These are phyloP conservation scores for Nycticebus coucang DNA, from an alignment of 2,113 vertebrate genomes.

Conservation along the genomic window DNA sequence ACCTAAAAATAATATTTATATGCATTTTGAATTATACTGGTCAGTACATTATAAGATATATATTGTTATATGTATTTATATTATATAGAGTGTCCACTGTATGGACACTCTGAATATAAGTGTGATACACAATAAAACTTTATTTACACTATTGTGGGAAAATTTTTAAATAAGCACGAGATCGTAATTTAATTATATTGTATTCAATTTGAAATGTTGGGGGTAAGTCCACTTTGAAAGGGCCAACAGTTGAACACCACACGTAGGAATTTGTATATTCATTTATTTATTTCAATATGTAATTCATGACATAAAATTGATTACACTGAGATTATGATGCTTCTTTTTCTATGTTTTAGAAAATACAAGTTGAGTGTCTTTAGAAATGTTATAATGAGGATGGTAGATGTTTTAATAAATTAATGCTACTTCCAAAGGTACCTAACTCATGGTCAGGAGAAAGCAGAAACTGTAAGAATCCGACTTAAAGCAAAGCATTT, in stretches of 20 bases:
- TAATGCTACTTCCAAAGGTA: background rate
- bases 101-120: background rate
- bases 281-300: conserved; percentile 44
- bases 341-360: background rate
- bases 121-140: background rate
- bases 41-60: background rate
- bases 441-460: background rate
- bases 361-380: background rate
- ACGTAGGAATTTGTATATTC: background rate
- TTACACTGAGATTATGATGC: background rate
- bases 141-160: background rate
- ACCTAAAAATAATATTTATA: background rate
- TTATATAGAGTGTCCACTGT: too few relatives aligned
- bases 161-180: background rate
- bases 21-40: too few relatives aligned
- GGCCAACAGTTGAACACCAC: background rate
- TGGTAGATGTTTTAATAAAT: background rate
- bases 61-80: background rate
- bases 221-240: background rate
- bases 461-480: background rate
- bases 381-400: background rate
- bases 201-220: background rate
- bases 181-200: background rate
- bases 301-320: conserved; percentile 15
- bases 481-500: background rate